These are phyloP conservation scores for Drosophila rhopaloa DNA, from an alignment of 1,140 invertebrate species.

Conservation along the genomic window DNA sequence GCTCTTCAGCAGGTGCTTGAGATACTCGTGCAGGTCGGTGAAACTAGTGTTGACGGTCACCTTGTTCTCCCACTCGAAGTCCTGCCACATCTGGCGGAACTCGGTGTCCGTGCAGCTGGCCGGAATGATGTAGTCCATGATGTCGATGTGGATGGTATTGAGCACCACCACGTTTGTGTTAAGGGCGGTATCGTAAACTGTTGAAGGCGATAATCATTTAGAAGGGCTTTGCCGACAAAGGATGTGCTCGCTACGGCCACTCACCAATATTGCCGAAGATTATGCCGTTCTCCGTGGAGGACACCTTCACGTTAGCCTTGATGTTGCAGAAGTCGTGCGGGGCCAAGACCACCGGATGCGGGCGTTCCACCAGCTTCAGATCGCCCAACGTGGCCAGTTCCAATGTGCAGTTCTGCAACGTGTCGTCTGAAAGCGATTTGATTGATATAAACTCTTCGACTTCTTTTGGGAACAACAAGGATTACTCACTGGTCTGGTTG, in stretches of 20 bases:
- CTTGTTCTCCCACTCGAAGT: conserved; percentile 99
- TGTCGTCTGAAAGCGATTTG: conserved; percentile 88
- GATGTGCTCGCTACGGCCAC: not conserved
- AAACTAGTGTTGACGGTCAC: conserved; percentile 98
- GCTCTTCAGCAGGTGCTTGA: conserved; percentile 95
- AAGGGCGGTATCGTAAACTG: conserved; percentile 97
- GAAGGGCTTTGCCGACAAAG: not conserved
- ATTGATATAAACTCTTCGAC: not conserved
- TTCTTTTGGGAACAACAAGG: not conserved
- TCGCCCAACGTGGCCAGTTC: conserved; percentile 99
- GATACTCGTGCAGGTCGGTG: conserved; percentile 96
- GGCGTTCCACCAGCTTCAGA: conserved; percentile 98
- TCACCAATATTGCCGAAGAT: conserved; percentile 99
- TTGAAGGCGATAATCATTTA: not conserved
- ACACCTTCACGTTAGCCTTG: conserved; percentile 97
- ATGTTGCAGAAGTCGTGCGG: conserved; percentile 99
- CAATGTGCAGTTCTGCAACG: conserved; percentile 98
- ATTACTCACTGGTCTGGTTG: conserved; percentile 94
- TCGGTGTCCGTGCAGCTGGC: conserved; percentile 97
- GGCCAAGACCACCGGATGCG: conserved; percentile 96
- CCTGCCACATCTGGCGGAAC: conserved; percentile 99
- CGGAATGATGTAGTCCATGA: conserved; percentile 99
- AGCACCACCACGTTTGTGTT: conserved; percentile 98
- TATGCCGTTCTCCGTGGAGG: conserved; percentile 99
- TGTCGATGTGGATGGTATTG: conserved; percentile 99